Evolutionary conservation across 2,888 invertebrate genomes (phyloP), one percentile per base, ranked within the genome.

Genomic region (Lordiphosa andalusiaca): DNA sequence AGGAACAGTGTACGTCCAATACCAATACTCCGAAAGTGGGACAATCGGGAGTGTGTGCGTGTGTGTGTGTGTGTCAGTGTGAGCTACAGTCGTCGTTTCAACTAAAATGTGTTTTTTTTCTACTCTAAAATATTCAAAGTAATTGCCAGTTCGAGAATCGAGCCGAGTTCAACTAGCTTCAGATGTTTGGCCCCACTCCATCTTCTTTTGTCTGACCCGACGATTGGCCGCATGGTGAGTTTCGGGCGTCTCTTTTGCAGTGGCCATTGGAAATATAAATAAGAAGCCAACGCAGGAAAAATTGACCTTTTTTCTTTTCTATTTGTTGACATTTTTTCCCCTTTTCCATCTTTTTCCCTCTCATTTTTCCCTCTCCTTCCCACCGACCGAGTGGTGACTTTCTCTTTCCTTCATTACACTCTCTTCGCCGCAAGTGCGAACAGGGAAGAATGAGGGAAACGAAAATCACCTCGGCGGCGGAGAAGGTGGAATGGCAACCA

Each of bases 1-100:
- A 84, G 77, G 71, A 77, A 84, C 83, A 77, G 77, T 84, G 77
- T 84, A 76, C 81, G 77, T 74, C 30, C 19, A 65, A 81, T 16
- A 84, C 84, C 84, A 77, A 84, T 84, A 77, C 77, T 84, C 77
- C 69, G 84, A 77, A 77, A 77, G 77, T 77, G 77, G 77, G 77
- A 84, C 77, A 77, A 84, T 70, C 83, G 75, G 78, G 83, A 54
- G 62, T 47, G 50, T 58, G 38, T 50, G 63, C 41, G 50, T 33
- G 51, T 36, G 23, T 51, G 54, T 50, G 38, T 53, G 46, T 53
- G 48, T 49, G 51, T 57, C 53, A 51, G 55, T 61, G 50, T 59
- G 72, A 6, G 25, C 6, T 25, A 6, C 6, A 6, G 57, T 65
- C 44, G 46, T 69, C 57, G 58, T 55, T 54, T 55, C 58, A 58